Percentiles rank a stretch among this genome's conserved stretches.
Conservation (phyloP, 1,140 invertebrate genomes). For the Panonychus citri region DNA sequence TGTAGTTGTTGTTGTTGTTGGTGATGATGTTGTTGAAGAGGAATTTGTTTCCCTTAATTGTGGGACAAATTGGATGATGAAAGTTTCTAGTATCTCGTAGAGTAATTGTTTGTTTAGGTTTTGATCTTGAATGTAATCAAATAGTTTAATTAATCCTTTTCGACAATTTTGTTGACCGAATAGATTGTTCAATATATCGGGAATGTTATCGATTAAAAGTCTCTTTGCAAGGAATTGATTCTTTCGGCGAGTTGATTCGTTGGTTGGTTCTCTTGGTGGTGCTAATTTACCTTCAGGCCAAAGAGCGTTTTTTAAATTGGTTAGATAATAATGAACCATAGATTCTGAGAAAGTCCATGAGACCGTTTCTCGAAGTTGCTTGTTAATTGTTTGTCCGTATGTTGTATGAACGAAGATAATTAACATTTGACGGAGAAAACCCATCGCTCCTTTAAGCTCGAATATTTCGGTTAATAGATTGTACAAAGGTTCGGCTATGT, state of each 20-base stretch:
- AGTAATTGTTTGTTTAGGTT: constrained; percentile 70
- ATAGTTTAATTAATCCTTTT: constrained; percentile 57
- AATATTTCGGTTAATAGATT: constrained; percentile 55
- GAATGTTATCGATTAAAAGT: constrained; percentile 22
- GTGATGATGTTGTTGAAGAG: too few species aligned
- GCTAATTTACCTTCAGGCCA: constrained; percentile 56
- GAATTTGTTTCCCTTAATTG: not conserved
- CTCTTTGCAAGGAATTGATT: constrained; percentile 24
- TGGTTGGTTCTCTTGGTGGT: constrained; percentile 27
- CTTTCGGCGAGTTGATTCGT: constrained; percentile 40
- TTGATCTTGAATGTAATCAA: constrained; percentile 59
- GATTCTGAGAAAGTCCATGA: constrained; percentile 64
- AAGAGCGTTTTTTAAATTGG: constrained; percentile 54
- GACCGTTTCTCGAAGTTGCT: constrained; percentile 65
- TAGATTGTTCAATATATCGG: constrained; percentile 46
- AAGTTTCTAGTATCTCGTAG: constrained; percentile 30
- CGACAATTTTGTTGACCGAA: constrained; percentile 60
- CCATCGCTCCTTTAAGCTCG: constrained; percentile 61
- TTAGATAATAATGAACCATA: constrained; percentile 67
- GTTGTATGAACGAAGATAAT: constrained; percentile 78
- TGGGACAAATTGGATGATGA: too few species aligned
- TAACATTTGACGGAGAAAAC: constrained; percentile 56
- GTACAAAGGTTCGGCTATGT: constrained; percentile 67
- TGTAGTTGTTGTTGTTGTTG: too few species aligned
- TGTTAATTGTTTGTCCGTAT: constrained; percentile 69